Conservation (phyloP, 2,797 vertebrate genomes). For the Liasis olivaceus region DNA sequence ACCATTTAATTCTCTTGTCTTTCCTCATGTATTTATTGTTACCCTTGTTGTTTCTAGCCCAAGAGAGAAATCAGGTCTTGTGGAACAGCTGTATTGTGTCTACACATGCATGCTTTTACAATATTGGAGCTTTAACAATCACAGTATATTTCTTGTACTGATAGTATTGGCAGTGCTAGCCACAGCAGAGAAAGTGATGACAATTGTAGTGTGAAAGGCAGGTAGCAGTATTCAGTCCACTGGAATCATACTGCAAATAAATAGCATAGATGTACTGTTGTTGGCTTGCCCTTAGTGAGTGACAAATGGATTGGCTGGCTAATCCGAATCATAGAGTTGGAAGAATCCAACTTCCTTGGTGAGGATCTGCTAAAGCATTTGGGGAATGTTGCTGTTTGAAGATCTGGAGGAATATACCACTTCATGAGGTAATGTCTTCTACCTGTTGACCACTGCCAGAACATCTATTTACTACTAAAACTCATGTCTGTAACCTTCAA, state of each 20-base stretch:
- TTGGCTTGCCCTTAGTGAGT: not conserved
- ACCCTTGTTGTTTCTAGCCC: not conserved
- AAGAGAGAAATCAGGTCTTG: not conserved
- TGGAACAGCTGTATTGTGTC: not conserved
- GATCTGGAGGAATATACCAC: no score
- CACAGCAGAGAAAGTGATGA: not conserved
- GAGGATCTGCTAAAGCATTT: no score
- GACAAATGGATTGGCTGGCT: not conserved
- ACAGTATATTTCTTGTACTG: not conserved
- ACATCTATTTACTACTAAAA: no score
- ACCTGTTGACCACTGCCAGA: no score
- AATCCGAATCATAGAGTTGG: not conserved
- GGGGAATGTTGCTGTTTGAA: no score
- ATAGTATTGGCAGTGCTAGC: not conserved
- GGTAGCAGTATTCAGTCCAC: not conserved
- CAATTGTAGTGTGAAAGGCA: not conserved
- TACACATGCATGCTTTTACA: not conserved
- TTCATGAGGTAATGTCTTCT: no score
- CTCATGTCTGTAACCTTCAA: no score
- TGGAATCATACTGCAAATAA: not conserved
- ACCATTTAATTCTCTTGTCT: no score
- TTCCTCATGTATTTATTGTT: not conserved
- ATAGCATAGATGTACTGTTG: not conserved
- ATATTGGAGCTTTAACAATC: not conserved
- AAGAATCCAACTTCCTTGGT: no score